Evolutionary conservation across 2,888 invertebrate genomes (phyloP).

Genomic region (Torymus aiolomorphi): DNA sequence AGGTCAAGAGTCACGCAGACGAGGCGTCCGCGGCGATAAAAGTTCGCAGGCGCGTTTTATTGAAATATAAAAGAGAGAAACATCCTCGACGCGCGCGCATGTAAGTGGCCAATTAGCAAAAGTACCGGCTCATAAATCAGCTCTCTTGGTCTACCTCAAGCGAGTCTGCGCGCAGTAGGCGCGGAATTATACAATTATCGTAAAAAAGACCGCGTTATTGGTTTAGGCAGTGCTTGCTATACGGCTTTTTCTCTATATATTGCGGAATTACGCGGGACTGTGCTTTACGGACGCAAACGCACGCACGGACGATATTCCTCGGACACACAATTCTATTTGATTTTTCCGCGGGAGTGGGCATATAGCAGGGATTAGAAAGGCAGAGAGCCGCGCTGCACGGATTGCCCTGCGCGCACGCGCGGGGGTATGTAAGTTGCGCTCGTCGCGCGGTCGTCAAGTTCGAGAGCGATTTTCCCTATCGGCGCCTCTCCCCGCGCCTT

Average conservation of each 20-base stretch:
- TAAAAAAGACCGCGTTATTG: conserved; percentile 30
- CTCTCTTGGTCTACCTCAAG: too few relatives aligned
- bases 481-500: neutral
- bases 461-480: conserved; percentile 34
- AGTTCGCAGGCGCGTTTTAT: conserved; percentile 5
- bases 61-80: conserved; percentile 18
- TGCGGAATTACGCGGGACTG: conserved; percentile 18
- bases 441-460: conserved; percentile 37
- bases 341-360: conserved; percentile 16
- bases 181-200: conserved; percentile 33
- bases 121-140: conserved; percentile 9
- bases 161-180: neutral
- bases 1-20: conserved; percentile 1
- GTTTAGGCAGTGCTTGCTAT: conserved; percentile 16
- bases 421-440: conserved; percentile 10
- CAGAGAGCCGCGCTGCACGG: conserved; percentile 4
- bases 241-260: conserved; percentile 6
- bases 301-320: too few relatives aligned
- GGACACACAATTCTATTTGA: conserved; percentile 47
- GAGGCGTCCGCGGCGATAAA: neutral
- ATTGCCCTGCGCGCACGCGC: conserved; percentile 4
- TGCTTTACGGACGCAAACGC: conserved; percentile 23
- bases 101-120: conserved; percentile 14
- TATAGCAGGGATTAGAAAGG: conserved; percentile 52
- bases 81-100: neutral